phyloP scores from a whole-genome alignment of 2,888 invertebrate genomes.

The Altica lythri region DNA sequence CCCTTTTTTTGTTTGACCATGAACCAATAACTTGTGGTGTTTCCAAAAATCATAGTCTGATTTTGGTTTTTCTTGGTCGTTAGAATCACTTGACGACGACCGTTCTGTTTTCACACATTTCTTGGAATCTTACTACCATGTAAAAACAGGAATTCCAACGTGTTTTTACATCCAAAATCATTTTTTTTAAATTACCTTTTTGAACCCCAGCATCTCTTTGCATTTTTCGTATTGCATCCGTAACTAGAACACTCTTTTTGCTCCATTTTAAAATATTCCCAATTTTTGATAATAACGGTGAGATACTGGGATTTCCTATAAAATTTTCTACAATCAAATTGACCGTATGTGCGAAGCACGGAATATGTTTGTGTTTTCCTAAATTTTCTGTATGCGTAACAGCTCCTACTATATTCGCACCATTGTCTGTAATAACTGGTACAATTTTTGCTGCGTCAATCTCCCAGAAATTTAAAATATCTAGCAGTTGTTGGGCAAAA shows the following conservation, averaged over 20 bases:
- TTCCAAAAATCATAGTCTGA: neutral
- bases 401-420: constrained; percentile 3
- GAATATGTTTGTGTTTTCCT: neutral
- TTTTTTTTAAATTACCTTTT: neutral
- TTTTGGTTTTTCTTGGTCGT: neutral
- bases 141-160: neutral
- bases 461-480: neutral
- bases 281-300: neutral
- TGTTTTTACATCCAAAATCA: neutral
- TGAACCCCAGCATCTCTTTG: neutral
- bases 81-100: constrained; percentile 1
- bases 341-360: too few species aligned
- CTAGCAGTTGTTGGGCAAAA: constrained; percentile 1
- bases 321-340: too few species aligned
- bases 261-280: neutral
- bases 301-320: neutral
- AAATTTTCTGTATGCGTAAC: too few species aligned
- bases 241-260: neutral
- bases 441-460: constrained; percentile 1
- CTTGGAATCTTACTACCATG: too few species aligned
- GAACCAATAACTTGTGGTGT: neutral
- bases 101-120: too few species aligned
- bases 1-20: neutral
- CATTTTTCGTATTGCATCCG: neutral
- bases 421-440: constrained; percentile 1